phyloP scores from a whole-genome alignment of 2,888 invertebrate genomes.

The Drosophila algonquin region DNA sequence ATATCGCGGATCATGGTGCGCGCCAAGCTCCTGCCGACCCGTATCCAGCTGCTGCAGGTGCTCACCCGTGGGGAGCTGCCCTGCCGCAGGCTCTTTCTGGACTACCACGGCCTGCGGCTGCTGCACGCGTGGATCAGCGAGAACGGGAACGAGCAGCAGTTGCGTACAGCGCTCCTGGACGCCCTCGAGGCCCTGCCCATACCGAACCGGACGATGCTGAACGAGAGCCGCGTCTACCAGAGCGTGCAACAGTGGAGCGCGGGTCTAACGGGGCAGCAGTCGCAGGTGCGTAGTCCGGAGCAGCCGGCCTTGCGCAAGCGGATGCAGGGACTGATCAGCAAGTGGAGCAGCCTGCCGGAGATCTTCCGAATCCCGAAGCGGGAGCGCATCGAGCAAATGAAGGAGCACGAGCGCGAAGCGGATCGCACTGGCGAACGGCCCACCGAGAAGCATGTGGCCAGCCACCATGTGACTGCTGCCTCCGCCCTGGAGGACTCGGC shows the following conservation, averaged over 20 bases:
- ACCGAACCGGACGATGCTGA: constrained; percentile 95
- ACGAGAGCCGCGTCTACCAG: constrained; percentile 94
- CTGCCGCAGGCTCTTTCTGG: constrained; percentile 93
- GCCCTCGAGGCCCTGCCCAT: constrained; percentile 94
- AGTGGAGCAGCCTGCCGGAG: constrained; percentile 83
- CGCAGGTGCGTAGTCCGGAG: neutral
- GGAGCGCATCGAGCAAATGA: constrained; percentile 96
- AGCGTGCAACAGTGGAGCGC: constrained; percentile 92
- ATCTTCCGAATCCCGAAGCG: constrained; percentile 96
- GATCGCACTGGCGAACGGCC: constrained; percentile 85
- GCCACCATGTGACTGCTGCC: constrained; percentile 35
- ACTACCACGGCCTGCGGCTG: constrained; percentile 95
- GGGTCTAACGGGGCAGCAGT: neutral
- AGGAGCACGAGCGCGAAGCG: constrained; percentile 96
- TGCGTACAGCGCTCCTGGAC: constrained; percentile 90
- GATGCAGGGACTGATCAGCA: constrained; percentile 42
- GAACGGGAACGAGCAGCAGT: constrained; percentile 76
- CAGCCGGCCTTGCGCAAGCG: constrained; percentile 17
- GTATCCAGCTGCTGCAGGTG: constrained; percentile 90
- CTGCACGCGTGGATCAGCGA: constrained; percentile 97
- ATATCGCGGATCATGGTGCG: constrained; percentile 96
- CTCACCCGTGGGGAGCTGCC: constrained; percentile 92
- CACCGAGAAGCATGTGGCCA: constrained; percentile 76
- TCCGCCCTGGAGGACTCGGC: constrained; percentile 31
- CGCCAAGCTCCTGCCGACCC: constrained; percentile 91